Evolutionary conservation across 2,113 vertebrate species (phyloP), one percentile per base, ranked within the genome.

Genomic region (Forbesichthys agassizii): DNA sequence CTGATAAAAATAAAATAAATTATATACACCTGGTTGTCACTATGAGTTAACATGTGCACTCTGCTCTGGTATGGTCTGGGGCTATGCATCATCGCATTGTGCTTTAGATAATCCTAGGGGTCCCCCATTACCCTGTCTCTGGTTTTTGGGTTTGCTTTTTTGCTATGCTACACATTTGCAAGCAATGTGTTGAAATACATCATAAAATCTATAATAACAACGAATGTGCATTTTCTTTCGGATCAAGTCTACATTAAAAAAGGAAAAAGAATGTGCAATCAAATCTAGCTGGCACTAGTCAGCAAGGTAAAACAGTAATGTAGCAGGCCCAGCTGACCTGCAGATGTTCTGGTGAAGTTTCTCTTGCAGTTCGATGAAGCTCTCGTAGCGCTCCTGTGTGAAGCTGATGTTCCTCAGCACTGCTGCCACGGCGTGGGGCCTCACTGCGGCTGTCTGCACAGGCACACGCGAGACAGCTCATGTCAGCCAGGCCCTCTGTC

Each of bases 261-360:
- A 3, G 11, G 51, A 1, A 42, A 42, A 42, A 3, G 0, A 42
- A 5, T 3, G 5, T 42, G 36, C 0, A 5, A 42, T 42, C 36
- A 6, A 42, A 42, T 6, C 36, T 42, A 42, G 36, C 36, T 42
- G 7, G 7, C 36, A 42, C 7, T 42, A 42, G 36, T 42, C 36
- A 42, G 4, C 36, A n/a, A 8, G 52, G 1, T 54, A 5, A 3
- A 33, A 10, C 11, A 14, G 36, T 18, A n/a, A 1, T 14, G 11
- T 12, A 2, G n/a, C 16, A 27, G 42, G 9, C 46, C 27, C 1
- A 0, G 84, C 92, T 74, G 64, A 97, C 97, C 98, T 98, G 96
- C 98, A 99, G 75, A 99, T 93, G 64, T 99, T 99, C 84, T 99
- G 98, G 84, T 99, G 97, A 4, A 99, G 93, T 66, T 99, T 99